Evolutionary conservation across 2,888 invertebrate genomes (phyloP).

Genomic region (Aelia acuminata): DNA sequence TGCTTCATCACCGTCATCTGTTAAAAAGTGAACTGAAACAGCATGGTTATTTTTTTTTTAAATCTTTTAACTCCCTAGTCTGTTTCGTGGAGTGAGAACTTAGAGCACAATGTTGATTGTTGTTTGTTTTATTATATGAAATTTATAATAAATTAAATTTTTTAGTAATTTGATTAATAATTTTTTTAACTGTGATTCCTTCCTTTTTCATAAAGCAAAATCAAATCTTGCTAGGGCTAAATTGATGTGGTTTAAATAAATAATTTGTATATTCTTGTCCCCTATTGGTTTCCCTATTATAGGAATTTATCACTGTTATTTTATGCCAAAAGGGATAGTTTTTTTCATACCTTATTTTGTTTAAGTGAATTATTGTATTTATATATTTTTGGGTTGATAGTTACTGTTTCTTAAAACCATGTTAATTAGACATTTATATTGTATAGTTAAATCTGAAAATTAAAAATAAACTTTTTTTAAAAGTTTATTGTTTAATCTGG

Average conservation of each 20-base stretch:
- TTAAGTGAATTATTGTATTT: neutral
- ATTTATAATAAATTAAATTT: slow-evolving; percentile 50
- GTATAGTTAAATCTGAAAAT: neutral
- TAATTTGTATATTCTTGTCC: too few relatives aligned
- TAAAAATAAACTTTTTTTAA: neutral
- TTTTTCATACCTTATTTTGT: neutral
- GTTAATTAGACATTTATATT: neutral
- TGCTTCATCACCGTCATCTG: slow-evolving; percentile 24
- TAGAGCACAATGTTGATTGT: slow-evolving; percentile 53
- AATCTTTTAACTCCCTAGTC: slow-evolving; percentile 53
- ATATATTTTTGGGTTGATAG: neutral
- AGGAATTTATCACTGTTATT: neutral
- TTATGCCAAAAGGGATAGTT: neutral
- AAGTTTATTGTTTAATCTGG: too few relatives aligned
- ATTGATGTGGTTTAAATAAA: neutral
- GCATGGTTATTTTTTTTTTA: slow-evolving; percentile 43
- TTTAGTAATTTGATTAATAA: slow-evolving; percentile 34
- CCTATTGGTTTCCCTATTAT: too few relatives aligned
- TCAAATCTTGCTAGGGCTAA: neutral
- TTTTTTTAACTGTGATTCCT: slow-evolving; percentile 28
- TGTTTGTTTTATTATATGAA: slow-evolving; percentile 52
- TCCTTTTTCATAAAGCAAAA: neutral
- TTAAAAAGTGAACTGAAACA: slow-evolving; percentile 33
- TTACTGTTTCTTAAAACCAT: neutral
- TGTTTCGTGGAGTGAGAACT: slow-evolving; percentile 47